Base-by-base conservation (phyloP, 2,113 vertebrate genomes). In the Lates calcarifer region DNA sequence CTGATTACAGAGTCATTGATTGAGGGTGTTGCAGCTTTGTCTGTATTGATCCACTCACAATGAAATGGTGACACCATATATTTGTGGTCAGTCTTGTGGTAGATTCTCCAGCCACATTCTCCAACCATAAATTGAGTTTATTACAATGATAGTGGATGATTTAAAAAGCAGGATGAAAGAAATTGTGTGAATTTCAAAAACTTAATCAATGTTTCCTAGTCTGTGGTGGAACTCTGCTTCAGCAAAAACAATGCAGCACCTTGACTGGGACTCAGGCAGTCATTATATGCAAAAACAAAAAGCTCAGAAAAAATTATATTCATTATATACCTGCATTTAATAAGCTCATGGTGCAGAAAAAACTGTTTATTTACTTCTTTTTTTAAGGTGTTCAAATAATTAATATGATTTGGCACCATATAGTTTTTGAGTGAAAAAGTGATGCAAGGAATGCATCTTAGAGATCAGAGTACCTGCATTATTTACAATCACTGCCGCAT, bases 1-100 rank as follows among this genome's bases (percentile, higher is more conserved):
- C 60, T 90, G 51, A 91, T 94, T 51, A 81, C 41, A 66, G 31
- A 33, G 66, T 47, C 83, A 93, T 87, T 88, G 93, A 92, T 82
- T 83, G 57, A 81, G 56, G 65, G 41, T 69, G 68, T 83, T 89
- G 79, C 43, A 79, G 58, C 37, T 69, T 83, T 53, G 69, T 78
- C 41, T 55, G 15, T 89, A 94, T 93, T 77, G 93, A 94, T 94
- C 82, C 17, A 20, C 6, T 17, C 29, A 72, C 70, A 18, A 18
- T 56, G 65, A 79, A 43, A 77, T 69, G 70, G 79, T 84, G 80
- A 88, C 65, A 83, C 65, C 47, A 45, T 72, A 53, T 47, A 51
- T 78, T 74, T 87, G 76, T 53, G 2, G 72, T 71, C 64, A 69
- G 67, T 0, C 35, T 62, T 49, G 41, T 66, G 56, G 69, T 60